Evolutionary conservation across 2,113 vertebrate species (phyloP), one percentile per base, ranked within the genome.

Genomic region (Nibea albiflora): DNA sequence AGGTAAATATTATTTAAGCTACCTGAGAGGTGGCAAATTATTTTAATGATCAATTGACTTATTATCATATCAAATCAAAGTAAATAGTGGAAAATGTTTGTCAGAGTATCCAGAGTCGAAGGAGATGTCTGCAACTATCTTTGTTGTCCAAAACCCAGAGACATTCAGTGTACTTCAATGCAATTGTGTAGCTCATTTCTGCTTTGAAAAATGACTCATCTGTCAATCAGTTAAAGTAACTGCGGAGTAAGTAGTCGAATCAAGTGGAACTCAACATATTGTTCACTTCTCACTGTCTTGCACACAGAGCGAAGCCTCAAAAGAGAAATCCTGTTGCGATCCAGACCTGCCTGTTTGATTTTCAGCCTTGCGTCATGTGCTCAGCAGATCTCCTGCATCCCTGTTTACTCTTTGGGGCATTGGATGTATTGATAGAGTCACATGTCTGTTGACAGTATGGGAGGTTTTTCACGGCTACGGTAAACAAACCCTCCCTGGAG

Each of bases 401-500:
- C 35, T 57, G 81, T 87, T 79, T 78, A 39, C 47, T 73, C 57
- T 77, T 12, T 39, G 52, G 11, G 60, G 2, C n/a, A 19, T 77
- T 17, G 73, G 46, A 17, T 60, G 4, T 5, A 52, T 78, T 50
- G 42, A 84, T 67, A 11, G 14, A 69, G 20, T 80, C 65, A 44
- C 64, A 8, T 5, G 67, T 58, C 44, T 91, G 24, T 88, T 89
- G 84, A 90, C 78, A 63, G 47, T 85, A 39, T 54, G 74, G 87
- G 79, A 88, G 79, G 83, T 67, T 84, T 79, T 31, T 31, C 7
- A 8, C 69, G 4, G 15, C 62, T 11, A 52, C 53, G 35, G 44
- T 76, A 83, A 84, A 89, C 78, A 84, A 88, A 77, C 69, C 84
- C 86, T 85, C 86, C 91, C 85, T 76, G 28, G 65, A 76, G 61